Evolutionary conservation across 2,797 vertebrate species (phyloP).

Genomic region (Gymnothorax reevesii): DNA sequence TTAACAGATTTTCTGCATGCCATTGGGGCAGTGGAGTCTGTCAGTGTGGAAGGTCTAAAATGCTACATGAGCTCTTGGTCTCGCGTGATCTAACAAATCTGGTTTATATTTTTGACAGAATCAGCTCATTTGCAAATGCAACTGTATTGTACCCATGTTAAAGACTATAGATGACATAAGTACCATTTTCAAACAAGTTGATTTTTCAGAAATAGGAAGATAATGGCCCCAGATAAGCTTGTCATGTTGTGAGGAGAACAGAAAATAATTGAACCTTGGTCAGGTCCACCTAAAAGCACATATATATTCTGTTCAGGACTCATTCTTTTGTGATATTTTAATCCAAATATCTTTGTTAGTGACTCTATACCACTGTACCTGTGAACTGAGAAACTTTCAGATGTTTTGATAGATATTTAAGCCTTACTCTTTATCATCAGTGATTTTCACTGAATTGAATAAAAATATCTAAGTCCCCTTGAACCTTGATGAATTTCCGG

Average conservation of each 20-base stretch:
- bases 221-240: background rate
- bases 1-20: background rate
- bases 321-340: background rate
- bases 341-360: background rate
- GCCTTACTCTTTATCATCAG: background rate
- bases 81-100: background rate
- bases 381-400: slow-evolving; percentile 10
- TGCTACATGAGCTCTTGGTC: background rate
- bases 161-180: background rate
- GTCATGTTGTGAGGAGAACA: background rate
- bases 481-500: background rate
- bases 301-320: background rate
- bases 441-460: background rate
- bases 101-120: background rate
- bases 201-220: too few relatives aligned
- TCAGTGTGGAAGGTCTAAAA: background rate
- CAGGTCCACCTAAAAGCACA: background rate
- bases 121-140: background rate
- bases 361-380: background rate
- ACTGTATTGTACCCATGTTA: background rate
- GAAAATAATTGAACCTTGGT: background rate
- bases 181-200: too few relatives aligned
- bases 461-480: background rate
- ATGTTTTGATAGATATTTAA: background rate
- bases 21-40: background rate